A percentile compares a stretch with the other conserved stretches of the same genome.
phyloP scores from a whole-genome alignment of 2,888 invertebrate genomes.

The Lasioglossum malachurum region DNA sequence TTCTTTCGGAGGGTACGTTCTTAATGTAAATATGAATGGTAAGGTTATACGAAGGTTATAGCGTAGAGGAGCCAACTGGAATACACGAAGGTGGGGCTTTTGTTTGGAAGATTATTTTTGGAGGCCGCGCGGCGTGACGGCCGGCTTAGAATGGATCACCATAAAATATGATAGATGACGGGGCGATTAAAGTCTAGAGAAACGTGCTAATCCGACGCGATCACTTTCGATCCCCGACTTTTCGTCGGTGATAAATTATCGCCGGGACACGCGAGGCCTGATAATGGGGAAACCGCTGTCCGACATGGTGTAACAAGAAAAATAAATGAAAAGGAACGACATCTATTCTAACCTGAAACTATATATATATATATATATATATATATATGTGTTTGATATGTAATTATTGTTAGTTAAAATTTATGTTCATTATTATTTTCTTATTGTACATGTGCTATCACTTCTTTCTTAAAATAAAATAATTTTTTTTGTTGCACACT shows the following conservation, averaged over 20 bases:
- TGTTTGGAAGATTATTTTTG: constrained; percentile 31
- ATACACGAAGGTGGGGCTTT: not conserved
- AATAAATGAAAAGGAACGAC: not conserved
- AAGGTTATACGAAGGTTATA: not conserved
- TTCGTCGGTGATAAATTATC: constrained; percentile 28
- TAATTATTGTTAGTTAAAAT: no score
- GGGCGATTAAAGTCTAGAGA: constrained; percentile 33
- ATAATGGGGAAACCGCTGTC: not conserved
- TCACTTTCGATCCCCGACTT: constrained; percentile 28
- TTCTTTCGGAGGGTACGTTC: no score
- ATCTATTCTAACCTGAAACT: not conserved
- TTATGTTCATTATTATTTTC: no score
- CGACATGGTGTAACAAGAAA: not conserved
- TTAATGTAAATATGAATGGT: not conserved
- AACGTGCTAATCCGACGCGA: constrained; percentile 26
- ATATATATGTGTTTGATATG: no score
- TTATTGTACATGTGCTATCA: no score
- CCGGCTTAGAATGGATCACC: constrained; percentile 15
- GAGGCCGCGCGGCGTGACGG: not conserved
- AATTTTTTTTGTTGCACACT: no score
- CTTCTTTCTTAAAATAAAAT: no score
- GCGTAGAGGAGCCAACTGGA: not conserved
- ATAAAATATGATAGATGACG: constrained; percentile 44
- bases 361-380: no score
- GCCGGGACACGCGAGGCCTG: not conserved